Base-by-base conservation (phyloP, 2,888 invertebrate species). In the Nemurella pictetii region DNA sequence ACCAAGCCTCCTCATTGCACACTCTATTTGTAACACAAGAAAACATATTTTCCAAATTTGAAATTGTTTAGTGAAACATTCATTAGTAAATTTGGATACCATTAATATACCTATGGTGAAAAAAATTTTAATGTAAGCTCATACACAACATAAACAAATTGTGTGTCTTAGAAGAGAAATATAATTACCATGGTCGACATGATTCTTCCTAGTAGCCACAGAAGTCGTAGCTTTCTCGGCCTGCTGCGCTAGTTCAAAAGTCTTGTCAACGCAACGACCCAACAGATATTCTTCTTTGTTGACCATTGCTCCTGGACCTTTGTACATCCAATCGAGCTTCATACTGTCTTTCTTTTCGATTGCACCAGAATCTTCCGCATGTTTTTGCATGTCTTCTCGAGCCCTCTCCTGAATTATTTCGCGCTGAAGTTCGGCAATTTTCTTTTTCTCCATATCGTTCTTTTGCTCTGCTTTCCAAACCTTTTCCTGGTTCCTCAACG, bases 211-310 rank as follows among this genome's bases (percentile, higher is more conserved):
- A 15, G 55, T 7, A 25, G 77, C 74, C 4, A 35, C 7, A 27
- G 77, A 83, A 1, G 82, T 78, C 5, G 86, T 83, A 20, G 86
- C 72, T 75, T 86, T 86, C 28, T 86, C 86, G 3, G 85, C 30
- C 20, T 85, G 85, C 55, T 87, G 85, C 84, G 94, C 88, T 86
- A 93, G 91, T 86, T 96, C 95, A 90, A 96, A 94, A 83, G 94
- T 94, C 90, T 96, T 96, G 88, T 97, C 97, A 85, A 96, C 93
- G 78, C 94, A 91, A 88, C 95, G 94, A 0, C 98, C 98, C 72
- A 97, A 91, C 29, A 98, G 91, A 91, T 98, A 98, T 87, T 98
- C 97, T 89, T 98, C 98, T 32, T 95, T 92, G 88, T 97, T 95
- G 0, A 94, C 93, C 87, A 92, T 91, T 28, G 91, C 91, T 85